These are phyloP conservation scores for Nothoprocta perdicaria DNA, from an alignment of 2,113 vertebrate genomes.

Conservation along the genomic window DNA sequence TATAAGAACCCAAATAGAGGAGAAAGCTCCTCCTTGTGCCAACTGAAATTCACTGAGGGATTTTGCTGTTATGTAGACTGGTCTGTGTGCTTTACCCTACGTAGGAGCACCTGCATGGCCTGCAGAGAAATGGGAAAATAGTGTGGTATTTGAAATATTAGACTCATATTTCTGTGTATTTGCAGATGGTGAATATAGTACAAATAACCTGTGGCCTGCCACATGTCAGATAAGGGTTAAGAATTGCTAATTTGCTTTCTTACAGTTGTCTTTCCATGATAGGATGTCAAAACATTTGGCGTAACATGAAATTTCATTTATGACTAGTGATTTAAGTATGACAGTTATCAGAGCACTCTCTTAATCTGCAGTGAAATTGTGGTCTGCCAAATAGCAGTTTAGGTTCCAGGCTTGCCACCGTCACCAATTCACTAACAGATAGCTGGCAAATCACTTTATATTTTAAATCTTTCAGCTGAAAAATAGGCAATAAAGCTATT, in stretches of 20 bases:
- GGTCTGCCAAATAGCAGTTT: not conserved
- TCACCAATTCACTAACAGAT: not conserved
- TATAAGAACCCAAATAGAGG: not conserved
- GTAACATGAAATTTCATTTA: not conserved
- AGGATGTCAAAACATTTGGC: not conserved
- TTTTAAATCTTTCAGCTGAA: not conserved
- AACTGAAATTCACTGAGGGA: not conserved
- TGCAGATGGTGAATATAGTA: not conserved
- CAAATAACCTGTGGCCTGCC: not conserved
- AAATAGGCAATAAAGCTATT: not conserved
- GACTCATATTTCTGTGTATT: not conserved
- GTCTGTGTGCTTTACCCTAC: not conserved
- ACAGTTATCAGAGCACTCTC: not conserved
- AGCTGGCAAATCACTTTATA: not conserved
- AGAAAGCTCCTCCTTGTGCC: not conserved
- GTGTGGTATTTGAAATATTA: conserved; percentile 4
- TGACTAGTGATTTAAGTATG: not conserved
- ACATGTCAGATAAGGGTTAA: not conserved
- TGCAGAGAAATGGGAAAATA: not conserved
- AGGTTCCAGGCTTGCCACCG: not conserved
- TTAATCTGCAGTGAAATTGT: not conserved
- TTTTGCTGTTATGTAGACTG: not conserved
- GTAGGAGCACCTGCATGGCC: not conserved
- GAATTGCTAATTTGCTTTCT: not conserved
- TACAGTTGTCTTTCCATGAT: not conserved